Percentiles rank a stretch among this genome's conserved stretches.
These are phyloP conservation scores for Ichneumoninae sp. DNA, from an alignment of 2,888 invertebrate genomes.

Conservation along the genomic window DNA sequence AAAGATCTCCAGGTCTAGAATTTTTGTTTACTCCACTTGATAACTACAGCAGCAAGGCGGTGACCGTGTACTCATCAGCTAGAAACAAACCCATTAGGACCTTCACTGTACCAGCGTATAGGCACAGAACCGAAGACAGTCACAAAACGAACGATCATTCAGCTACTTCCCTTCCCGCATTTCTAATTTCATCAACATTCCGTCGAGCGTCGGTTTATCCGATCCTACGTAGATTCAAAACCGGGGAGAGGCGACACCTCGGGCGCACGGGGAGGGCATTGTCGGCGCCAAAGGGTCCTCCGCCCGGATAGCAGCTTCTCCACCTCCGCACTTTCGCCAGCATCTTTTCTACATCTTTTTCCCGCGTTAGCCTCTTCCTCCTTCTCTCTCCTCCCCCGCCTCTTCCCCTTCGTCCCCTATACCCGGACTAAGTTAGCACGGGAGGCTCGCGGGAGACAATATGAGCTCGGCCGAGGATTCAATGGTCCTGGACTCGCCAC, in stretches of 20 bases:
- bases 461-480: conserved; percentile 74
- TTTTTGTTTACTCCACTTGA: too few relatives aligned
- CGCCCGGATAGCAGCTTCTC: conserved; percentile 23
- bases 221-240: neutral
- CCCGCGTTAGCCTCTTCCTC: conserved; percentile 25
- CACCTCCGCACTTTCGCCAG: neutral
- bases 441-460: conserved; percentile 76
- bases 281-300: conserved; percentile 30
- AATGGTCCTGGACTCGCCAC: conserved; percentile 47
- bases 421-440: conserved; percentile 58
- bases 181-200: neutral
- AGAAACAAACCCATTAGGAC: too few relatives aligned
- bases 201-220: neutral
- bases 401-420: conserved; percentile 39
- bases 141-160: neutral
- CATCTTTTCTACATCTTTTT: conserved; percentile 46
- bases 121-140: neutral
- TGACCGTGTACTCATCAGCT: neutral
- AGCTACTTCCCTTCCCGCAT: neutral
- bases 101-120: neutral
- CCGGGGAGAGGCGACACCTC: conserved; percentile 32
- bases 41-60: too few relatives aligned
- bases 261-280: conserved; percentile 11
- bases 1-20: too few relatives aligned
- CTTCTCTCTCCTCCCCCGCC: conserved; percentile 19